Base-by-base conservation (phyloP, 2,888 invertebrate species). In the Uloborus plumipes region DNA sequence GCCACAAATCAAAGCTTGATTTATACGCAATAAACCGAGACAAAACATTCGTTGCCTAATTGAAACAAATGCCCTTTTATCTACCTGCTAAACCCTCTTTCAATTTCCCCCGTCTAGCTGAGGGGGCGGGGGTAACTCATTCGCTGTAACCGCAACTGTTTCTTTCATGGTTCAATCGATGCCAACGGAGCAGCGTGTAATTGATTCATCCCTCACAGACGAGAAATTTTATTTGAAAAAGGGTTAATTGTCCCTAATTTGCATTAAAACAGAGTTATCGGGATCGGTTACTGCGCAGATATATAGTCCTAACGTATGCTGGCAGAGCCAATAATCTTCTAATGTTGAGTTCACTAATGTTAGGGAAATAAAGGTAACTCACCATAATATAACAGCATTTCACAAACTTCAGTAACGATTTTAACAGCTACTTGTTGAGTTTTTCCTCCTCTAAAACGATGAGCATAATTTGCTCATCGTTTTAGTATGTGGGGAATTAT, bases 241-340 rank as follows among this genome's bases (percentile, higher is more conserved):
- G 64, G 77, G 70, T 69, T 69, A 70, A 77, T 70, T 77, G 64
- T 4, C 47, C 15, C 70, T 77, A 70, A 77, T 70, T 77, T 77
- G 64, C 77, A 77, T 77, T 47, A 53, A 77, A 70, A 77, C 70
- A 77, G 75, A 66, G 69, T 70, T 70, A 77, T 70, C 70, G 64
- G 61, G 47, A 50, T 47, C 71, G 50, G 62, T 72, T 72, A 13
- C 61, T 22, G 61, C 58, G 70, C 47, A 31, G 18, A n/a, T 49
- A 58, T 26, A 53, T 49, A 61, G 39, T 47, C 62, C 49, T n/a
- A 11, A 39, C 61, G 15, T 59, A 20, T 55, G 26, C 50, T 31
- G 39, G 26, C 20, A 31, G 26, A 50, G 73, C 66, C 67, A 76
- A 76, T 76, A 70, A 77, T 64, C 51, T n/a, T 15, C 51, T 26